Evolutionary conservation across 2,797 vertebrate genomes (phyloP).

Genomic region (Prionace glauca): DNA sequence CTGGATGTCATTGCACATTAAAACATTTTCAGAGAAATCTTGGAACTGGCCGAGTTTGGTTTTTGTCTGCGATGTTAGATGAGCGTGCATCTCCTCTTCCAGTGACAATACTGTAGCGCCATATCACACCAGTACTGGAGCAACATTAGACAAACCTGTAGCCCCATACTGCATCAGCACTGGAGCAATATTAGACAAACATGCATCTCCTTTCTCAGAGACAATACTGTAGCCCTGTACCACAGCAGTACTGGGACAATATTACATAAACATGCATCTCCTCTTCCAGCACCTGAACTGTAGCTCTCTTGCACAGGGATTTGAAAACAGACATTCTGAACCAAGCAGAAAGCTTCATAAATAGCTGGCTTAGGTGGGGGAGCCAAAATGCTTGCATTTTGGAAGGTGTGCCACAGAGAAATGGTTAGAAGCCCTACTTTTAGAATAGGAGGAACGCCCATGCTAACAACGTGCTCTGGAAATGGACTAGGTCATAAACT

Average conservation of each 20-base stretch:
- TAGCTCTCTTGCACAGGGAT: background rate
- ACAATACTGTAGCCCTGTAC: too few relatives aligned
- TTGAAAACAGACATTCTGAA: background rate
- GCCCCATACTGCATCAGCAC: too few relatives aligned
- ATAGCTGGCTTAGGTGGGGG: background rate
- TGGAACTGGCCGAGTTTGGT: background rate
- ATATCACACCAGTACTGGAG: too few relatives aligned
- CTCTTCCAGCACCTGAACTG: background rate
- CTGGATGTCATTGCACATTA: conserved; percentile 7
- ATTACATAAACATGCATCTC: too few relatives aligned
- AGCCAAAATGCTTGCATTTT: background rate
- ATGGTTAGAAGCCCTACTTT: background rate
- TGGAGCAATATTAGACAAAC: background rate
- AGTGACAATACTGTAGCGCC: background rate
- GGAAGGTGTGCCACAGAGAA: background rate
- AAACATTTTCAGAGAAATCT: background rate
- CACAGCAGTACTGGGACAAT: background rate
- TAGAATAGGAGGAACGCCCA: background rate
- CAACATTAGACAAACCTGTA: too few relatives aligned
- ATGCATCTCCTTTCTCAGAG: too few relatives aligned
- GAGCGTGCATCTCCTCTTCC: background rate
- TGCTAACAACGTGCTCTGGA: background rate
- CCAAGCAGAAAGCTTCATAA: background rate
- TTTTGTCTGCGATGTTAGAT: background rate
- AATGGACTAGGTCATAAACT: background rate